These are phyloP conservation scores for Gadus chalcogrammus DNA, from an alignment of 2,113 vertebrate species.

Conservation along the genomic window DNA sequence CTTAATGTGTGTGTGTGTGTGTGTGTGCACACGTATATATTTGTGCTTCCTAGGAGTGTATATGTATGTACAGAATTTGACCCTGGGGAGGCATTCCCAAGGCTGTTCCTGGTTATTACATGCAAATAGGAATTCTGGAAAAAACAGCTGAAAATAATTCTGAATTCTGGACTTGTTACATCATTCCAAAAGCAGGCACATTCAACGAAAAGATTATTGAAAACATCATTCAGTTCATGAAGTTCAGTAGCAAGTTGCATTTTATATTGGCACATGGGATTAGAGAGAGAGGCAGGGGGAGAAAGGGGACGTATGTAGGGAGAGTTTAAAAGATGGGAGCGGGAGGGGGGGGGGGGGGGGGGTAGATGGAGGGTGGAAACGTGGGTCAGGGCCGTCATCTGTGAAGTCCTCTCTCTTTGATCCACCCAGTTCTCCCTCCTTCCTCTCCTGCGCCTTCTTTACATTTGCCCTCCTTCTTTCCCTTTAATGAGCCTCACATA, in stretches of 20 bases:
- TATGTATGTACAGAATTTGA: neutral
- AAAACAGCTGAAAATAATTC: neutral
- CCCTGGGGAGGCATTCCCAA: neutral
- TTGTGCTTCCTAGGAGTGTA: no score
- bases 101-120: neutral
- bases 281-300: neutral
- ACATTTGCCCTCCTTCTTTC: neutral
- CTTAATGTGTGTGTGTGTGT: no score
- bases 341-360: no score
- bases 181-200: neutral
- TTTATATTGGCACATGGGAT: neutral
- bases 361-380: neutral
- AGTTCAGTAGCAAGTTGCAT: neutral
- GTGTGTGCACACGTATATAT: no score
- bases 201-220: neutral
- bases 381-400: conserved; percentile 3
- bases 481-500: conserved; percentile 3
- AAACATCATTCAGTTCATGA: neutral
- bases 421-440: neutral
- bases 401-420: neutral
- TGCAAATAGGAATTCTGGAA: neutral
- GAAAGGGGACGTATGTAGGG: neutral
- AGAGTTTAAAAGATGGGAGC: neutral
- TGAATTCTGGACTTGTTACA: neutral
- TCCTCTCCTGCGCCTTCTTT: neutral